Evolutionary conservation across 2,113 vertebrate genomes (phyloP).

Genomic region (Marmota flaviventris): DNA sequence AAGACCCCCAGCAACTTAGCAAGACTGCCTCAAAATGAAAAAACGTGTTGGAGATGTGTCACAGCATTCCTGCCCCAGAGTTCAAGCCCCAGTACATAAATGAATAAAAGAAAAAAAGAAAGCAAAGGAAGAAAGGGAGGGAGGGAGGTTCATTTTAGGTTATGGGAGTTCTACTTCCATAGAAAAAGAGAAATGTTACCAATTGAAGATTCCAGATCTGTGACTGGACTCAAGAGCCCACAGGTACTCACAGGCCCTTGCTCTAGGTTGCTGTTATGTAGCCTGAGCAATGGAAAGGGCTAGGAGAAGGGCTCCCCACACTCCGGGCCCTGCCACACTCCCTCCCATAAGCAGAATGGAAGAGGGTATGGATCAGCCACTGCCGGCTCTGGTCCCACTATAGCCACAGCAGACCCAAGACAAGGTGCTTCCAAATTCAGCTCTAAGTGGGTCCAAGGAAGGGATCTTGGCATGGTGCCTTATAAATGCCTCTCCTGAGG

Average conservation of each 20-base stretch:
- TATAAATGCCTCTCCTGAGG: not conserved
- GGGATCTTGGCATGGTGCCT: not conserved
- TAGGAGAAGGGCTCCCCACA: not conserved
- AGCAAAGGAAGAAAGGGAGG: too few relatives aligned
- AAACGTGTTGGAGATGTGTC: too few relatives aligned
- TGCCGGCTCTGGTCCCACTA: not conserved
- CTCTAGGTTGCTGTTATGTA: not conserved
- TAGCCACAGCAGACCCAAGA: not conserved
- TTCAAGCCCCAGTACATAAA: too few relatives aligned
- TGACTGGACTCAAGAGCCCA: not conserved
- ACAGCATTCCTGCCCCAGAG: too few relatives aligned
- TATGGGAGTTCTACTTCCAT: not conserved
- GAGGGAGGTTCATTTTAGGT: not conserved
- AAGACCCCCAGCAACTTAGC: too few relatives aligned
- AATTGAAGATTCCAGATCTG: not conserved
- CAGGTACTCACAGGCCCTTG: rapidly evolving
- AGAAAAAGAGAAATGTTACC: not conserved
- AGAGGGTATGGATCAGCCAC: not conserved
- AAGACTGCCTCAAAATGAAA: too few relatives aligned
- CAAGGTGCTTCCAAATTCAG: not conserved
- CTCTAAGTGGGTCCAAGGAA: not conserved
- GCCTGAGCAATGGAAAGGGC: not conserved
- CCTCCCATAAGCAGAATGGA: too few relatives aligned
- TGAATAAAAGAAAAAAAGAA: too few relatives aligned
- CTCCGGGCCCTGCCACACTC: too few relatives aligned